Evolutionary conservation across 2,888 invertebrate species (phyloP).

Genomic region (Chrysolina oricalcia): DNA sequence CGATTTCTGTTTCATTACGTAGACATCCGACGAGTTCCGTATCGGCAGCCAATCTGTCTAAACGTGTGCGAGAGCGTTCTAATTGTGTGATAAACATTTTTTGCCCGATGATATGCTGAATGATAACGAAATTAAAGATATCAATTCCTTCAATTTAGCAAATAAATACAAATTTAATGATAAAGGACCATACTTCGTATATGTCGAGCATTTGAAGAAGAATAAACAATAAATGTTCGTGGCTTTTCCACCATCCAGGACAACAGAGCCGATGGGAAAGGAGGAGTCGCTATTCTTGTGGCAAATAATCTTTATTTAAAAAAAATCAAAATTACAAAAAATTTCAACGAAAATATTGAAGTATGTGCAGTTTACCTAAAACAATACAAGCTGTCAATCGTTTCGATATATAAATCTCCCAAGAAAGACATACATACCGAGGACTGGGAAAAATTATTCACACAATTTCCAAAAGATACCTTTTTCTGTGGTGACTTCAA

Average conservation of each 20-base stretch:
- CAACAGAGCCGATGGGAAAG: not conserved
- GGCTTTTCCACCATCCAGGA: not conserved
- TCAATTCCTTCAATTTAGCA: constrained; percentile 10
- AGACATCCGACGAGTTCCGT: not conserved
- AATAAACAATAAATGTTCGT: constrained; percentile 1
- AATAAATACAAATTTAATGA: constrained; percentile 10
- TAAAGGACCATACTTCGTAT: constrained; percentile 17
- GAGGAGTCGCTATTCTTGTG: no score
- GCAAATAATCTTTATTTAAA: no score
- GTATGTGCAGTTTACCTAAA: constrained; percentile 4
- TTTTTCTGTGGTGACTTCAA: not conserved
- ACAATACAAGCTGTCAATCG: constrained; percentile 1
- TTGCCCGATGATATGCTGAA: not conserved
- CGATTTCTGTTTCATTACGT: no score
- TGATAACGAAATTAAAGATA: constrained; percentile 3
- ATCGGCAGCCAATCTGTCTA: constrained; percentile 9
- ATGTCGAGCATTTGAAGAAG: constrained; percentile 8
- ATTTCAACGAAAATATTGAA: constrained; percentile 11
- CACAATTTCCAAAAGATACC: not conserved
- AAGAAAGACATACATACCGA: constrained; percentile 2
- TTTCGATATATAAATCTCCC: constrained; percentile 6
- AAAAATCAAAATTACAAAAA: constrained; percentile 18
- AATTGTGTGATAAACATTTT: not conserved
- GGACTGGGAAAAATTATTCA: not conserved
- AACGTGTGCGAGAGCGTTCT: not conserved